Evolutionary conservation across 1,140 invertebrate genomes (phyloP).

Genomic region (Pararge aegeria): DNA sequence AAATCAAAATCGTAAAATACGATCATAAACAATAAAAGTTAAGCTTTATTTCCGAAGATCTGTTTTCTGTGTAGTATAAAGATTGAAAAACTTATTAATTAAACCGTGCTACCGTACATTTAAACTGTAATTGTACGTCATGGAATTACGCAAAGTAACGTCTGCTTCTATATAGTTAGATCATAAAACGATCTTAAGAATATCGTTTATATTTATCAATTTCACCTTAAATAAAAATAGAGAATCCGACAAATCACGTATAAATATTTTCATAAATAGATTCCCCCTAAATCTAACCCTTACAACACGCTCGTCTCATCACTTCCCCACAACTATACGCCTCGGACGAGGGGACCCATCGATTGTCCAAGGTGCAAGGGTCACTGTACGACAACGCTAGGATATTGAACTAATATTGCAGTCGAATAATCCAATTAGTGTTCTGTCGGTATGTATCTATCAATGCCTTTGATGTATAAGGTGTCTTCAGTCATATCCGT

Average conservation of each 20-base stretch:
- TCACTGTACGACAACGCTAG: constrained; percentile 53
- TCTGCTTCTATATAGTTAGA: no score
- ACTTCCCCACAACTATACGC: constrained; percentile 23
- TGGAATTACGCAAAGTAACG: no score
- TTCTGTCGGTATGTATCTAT: constrained; percentile 39
- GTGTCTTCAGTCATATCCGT: constrained; percentile 25
- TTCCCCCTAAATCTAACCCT: constrained; percentile 20
- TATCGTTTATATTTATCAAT: no score
- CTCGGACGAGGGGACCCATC: constrained; percentile 40
- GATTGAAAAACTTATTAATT: no score
- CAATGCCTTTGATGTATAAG: constrained; percentile 41
- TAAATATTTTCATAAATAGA: constrained; percentile 16
- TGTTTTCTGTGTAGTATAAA: no score
- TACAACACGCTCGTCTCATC: constrained; percentile 15
- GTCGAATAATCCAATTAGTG: constrained; percentile 70
- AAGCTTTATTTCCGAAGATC: no score
- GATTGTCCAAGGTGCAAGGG: constrained; percentile 54
- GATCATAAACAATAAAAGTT: no score
- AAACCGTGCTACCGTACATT: no score
- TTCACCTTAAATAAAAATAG: no score
- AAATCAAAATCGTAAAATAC: no score
- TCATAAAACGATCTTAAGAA: no score
- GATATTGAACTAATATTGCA: constrained; percentile 68
- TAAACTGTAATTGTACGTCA: no score
- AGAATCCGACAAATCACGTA: constrained; percentile 18